phyloP scores from a whole-genome alignment of 2,113 vertebrate genomes.

The Trematomus loennbergii region DNA sequence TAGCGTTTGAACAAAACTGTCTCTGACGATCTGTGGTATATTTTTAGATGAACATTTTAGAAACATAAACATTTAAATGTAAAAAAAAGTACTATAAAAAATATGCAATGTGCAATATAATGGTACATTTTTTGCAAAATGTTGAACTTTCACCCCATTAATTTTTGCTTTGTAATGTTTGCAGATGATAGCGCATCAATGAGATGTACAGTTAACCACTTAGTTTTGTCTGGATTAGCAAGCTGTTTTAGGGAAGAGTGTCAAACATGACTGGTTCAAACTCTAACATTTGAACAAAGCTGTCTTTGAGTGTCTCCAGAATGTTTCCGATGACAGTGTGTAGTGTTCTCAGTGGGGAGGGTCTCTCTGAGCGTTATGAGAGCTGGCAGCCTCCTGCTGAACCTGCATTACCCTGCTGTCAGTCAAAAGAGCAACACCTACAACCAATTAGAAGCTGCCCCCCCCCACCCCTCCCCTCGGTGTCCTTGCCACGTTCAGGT shows the following conservation, averaged over 20 bases:
- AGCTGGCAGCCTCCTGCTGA: slow-evolving; percentile 65
- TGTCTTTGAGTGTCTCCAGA: slow-evolving; percentile 5
- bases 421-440: slow-evolving; percentile 78
- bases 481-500: slow-evolving; percentile 30
- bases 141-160: background rate
- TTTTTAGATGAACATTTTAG: too few relatives aligned
- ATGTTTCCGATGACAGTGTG: background rate
- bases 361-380: slow-evolving; percentile 52
- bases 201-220: background rate
- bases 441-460: slow-evolving; percentile 76
- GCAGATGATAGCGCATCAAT: background rate
- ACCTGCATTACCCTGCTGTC: slow-evolving; percentile 67
- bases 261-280: background rate
- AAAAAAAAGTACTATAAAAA: too few relatives aligned
- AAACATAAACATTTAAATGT: too few relatives aligned
- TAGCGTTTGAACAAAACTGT: too few relatives aligned
- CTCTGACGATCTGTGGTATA: too few relatives aligned
- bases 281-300: background rate
- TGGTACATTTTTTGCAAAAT: too few relatives aligned
- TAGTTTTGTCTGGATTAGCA: background rate
- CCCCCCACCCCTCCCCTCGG: slow-evolving; percentile 12
- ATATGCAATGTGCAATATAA: too few relatives aligned
- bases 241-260: background rate
- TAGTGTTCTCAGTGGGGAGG: background rate
- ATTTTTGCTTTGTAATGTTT: background rate